Evolutionary conservation across 2,888 invertebrate genomes (phyloP).

Genomic region (Eremobia ochroleuca): DNA sequence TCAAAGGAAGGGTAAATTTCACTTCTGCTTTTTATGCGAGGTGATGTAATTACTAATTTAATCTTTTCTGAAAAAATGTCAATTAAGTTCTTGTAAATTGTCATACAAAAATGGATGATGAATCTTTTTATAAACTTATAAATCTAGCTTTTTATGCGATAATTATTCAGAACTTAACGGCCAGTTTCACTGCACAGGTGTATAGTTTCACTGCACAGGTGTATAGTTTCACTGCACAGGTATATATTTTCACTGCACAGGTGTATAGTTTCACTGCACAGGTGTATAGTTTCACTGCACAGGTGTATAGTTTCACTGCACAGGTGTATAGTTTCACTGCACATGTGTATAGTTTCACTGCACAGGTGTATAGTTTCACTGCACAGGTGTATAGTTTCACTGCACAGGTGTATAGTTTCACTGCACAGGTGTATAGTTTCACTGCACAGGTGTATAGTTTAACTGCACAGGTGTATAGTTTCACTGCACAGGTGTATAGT

Average conservation of each 20-base stretch:
- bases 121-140: not conserved
- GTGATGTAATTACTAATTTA: not conserved
- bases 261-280: not conserved
- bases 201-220: not conserved
- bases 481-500: not conserved
- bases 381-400: not conserved
- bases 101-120: too few species aligned
- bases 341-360: too few species aligned
- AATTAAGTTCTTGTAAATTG: not conserved
- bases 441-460: not conserved
- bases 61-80: not conserved
- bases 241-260: not conserved
- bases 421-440: not conserved
- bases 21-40: not conserved
- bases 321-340: too few species aligned
- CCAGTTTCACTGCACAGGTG: not conserved
- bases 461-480: too few species aligned
- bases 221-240: too few species aligned
- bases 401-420: not conserved
- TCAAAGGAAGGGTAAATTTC: conserved; percentile 23
- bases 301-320: not conserved
- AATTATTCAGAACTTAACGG: not conserved
- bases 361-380: not conserved
- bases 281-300: not conserved
- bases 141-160: not conserved